These are phyloP conservation scores for Xestia c-nigrum DNA, from an alignment of 2,888 invertebrate species.

Conservation along the genomic window DNA sequence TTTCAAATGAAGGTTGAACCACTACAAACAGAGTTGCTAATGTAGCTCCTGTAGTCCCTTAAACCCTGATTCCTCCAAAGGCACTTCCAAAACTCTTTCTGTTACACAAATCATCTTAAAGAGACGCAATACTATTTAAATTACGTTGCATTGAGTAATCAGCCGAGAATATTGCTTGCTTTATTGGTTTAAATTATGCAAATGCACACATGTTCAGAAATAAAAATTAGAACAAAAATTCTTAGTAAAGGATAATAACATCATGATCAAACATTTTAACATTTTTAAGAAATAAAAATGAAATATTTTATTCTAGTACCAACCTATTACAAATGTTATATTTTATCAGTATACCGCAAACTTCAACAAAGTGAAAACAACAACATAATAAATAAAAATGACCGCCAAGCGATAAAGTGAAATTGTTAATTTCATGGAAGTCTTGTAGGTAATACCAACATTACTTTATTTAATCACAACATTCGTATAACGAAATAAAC, in stretches of 20 bases:
- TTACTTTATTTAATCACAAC: not conserved
- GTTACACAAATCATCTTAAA: not conserved
- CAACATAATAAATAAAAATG: not conserved
- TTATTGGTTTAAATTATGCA: not conserved
- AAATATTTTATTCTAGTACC: not conserved
- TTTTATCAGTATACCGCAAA: conserved; percentile 1
- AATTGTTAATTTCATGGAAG: not conserved
- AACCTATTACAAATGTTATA: not conserved
- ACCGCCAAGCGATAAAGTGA: not conserved
- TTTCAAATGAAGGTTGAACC: no score
- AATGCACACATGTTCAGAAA: not conserved
- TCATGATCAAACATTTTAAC: not conserved
- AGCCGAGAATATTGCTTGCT: not conserved
- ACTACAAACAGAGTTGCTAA: no score
- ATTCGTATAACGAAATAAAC: not conserved
- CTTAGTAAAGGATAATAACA: not conserved
- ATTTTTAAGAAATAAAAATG: not conserved
- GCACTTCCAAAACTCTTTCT: not conserved
- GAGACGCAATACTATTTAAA: not conserved
- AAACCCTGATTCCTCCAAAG: no score
- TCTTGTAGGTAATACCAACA: not conserved
- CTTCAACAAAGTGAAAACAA: not conserved
- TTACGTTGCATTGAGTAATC: not conserved
- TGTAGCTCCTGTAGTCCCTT: no score
- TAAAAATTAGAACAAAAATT: not conserved